phyloP scores from a whole-genome alignment of 2,113 vertebrate genomes.

The Vulpes vulpes region DNA sequence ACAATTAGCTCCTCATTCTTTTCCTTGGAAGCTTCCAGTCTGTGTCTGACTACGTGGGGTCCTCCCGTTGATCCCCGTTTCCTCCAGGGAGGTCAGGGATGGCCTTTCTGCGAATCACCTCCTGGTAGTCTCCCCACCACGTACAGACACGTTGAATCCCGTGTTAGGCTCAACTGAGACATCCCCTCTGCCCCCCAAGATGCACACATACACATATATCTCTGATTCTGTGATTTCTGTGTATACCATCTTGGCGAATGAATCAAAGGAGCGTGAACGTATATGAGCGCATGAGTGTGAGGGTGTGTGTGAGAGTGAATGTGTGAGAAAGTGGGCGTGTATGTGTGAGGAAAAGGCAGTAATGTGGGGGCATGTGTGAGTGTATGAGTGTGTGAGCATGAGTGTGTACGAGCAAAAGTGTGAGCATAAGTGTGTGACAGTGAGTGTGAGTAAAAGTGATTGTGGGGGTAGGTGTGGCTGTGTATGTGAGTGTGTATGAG shows the following conservation, averaged over 20 bases:
- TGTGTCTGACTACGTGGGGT: not conserved
- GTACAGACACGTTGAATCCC: not conserved
- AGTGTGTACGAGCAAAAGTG: not conserved
- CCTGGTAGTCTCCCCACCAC: not conserved
- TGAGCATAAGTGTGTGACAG: not conserved
- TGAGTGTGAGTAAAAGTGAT: not conserved
- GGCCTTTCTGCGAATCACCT: not conserved
- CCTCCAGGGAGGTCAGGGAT: not conserved
- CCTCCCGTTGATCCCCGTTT: not conserved
- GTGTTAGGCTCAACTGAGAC: not conserved
- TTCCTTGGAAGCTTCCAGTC: not conserved
- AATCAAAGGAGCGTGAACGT: not conserved
- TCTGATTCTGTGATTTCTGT: not conserved
- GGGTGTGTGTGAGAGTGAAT: not conserved
- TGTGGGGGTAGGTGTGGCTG: not conserved
- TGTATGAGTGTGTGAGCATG: not conserved
- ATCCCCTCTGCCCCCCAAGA: not conserved
- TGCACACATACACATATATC: accelerated
- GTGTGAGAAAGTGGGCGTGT: not conserved
- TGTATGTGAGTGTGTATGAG: not conserved
- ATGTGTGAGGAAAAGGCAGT: not conserved
- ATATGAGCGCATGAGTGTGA: not conserved
- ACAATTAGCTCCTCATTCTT: not conserved
- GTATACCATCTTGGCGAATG: slow-evolving; percentile 30
- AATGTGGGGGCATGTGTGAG: not conserved